phyloP scores from a whole-genome alignment of 2,888 invertebrate genomes.

The Andrena dorsata region DNA sequence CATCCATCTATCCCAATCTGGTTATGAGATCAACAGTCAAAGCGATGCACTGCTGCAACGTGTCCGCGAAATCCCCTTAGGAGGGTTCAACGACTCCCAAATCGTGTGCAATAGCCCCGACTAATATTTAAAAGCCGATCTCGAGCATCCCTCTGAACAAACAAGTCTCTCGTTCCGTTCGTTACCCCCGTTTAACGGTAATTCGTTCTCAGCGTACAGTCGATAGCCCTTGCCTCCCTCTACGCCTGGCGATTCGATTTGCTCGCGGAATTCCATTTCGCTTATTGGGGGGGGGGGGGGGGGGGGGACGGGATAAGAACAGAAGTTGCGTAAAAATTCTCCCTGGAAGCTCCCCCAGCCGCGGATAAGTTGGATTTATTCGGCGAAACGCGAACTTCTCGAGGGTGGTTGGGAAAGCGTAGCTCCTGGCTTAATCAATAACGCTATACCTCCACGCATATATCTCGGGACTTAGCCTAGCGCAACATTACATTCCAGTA shows the following conservation, averaged over 20 bases:
- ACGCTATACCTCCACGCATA: constrained; percentile 23
- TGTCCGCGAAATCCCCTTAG: constrained; percentile 22
- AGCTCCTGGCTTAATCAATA: constrained; percentile 43
- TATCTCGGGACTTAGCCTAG: constrained; percentile 23
- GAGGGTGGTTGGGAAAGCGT: neutral
- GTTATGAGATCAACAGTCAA: constrained; percentile 28
- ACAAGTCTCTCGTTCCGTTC: constrained; percentile 5
- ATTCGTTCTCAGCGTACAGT: constrained; percentile 35
- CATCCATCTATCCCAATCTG: constrained; percentile 29
- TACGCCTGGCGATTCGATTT: constrained; percentile 21
- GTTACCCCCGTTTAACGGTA: constrained; percentile 36
- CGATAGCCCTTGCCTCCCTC: constrained; percentile 12
- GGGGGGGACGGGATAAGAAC: neutral
- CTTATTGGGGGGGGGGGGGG: constrained; percentile 30
- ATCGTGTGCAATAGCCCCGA: neutral
- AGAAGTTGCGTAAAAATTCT: constrained; percentile 45
- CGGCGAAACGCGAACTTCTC: constrained; percentile 24
- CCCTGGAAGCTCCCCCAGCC: constrained; percentile 4
- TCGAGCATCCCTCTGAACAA: constrained; percentile 7
- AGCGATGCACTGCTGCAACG: neutral
- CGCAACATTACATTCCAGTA: constrained; percentile 27
- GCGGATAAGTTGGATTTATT: constrained; percentile 34
- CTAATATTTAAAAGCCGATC: constrained; percentile 14
- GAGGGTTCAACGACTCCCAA: constrained; percentile 1
- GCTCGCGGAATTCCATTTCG: constrained; percentile 17